Evolutionary conservation across 2,797 vertebrate species (phyloP).

Genomic region (Delichon dasypus): DNA sequence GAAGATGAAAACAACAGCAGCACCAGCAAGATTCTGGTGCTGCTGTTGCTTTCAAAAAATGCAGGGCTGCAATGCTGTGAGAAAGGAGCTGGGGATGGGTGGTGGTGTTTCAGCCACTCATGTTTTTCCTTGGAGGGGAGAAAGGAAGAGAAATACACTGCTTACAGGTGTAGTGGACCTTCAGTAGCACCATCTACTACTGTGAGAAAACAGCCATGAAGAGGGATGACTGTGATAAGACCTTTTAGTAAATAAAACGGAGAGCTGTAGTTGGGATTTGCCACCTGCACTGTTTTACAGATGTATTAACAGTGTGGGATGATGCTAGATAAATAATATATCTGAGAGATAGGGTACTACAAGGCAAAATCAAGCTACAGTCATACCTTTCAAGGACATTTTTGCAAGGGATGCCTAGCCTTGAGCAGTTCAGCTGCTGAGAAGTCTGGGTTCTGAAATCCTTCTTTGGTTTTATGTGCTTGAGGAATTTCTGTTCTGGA

Average conservation of each 20-base stretch:
- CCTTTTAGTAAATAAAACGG: background rate
- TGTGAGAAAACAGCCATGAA: background rate
- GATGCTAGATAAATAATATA: background rate
- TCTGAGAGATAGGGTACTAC: background rate
- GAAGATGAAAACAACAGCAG: too few species aligned
- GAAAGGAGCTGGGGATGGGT: background rate
- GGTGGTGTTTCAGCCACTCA: background rate
- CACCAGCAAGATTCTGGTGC: background rate
- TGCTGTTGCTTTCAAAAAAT: background rate
- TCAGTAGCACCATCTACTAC: background rate
- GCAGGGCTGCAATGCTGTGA: background rate
- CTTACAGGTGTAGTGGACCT: background rate
- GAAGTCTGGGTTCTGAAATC: background rate
- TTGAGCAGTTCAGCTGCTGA: background rate
- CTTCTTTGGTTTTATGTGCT: background rate
- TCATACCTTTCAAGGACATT: background rate
- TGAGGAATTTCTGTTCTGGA: background rate
- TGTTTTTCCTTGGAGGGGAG: background rate
- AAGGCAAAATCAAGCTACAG: background rate
- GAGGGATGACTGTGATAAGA: background rate
- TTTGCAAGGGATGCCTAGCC: background rate
- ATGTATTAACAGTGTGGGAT: background rate
- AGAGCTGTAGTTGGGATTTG: background rate
- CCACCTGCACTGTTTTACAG: rapidly evolving
- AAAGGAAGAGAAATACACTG: background rate